Evolutionary conservation across 1,140 invertebrate species (phyloP).

Genomic region (Nasonia longicornis): DNA sequence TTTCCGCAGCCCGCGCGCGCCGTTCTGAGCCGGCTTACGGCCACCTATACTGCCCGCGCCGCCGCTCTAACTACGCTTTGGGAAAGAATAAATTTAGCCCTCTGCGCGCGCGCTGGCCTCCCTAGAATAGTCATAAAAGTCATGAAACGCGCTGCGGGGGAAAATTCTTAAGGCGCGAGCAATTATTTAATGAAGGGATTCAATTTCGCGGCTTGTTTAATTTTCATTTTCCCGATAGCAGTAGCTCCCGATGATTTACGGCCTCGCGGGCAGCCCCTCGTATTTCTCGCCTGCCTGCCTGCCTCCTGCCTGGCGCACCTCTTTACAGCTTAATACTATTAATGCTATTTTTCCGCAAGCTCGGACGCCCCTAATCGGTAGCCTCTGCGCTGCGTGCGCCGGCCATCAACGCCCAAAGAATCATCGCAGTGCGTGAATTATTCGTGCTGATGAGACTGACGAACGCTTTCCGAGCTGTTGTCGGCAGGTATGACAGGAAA

Average conservation of each 20-base stretch:
- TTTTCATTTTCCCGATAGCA: background rate
- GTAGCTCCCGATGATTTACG: background rate
- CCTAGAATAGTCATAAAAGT: constrained; percentile 3
- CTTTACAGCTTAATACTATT: too few species aligned
- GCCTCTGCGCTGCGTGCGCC: too few species aligned
- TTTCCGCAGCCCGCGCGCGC: constrained; percentile 13
- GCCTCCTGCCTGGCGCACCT: background rate
- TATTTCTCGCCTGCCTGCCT: background rate
- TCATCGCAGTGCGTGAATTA: background rate
- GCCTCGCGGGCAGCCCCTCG: background rate
- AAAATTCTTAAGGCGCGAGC: background rate
- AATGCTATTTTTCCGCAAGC: too few species aligned
- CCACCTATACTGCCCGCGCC: background rate
- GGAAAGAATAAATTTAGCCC: constrained; percentile 29
- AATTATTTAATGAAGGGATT: background rate
- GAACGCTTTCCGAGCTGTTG: background rate
- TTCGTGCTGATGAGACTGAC: too few species aligned
- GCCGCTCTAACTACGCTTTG: constrained; percentile 9
- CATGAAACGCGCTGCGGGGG: background rate
- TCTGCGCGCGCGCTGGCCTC: background rate
- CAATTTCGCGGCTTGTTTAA: background rate
- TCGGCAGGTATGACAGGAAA: background rate
- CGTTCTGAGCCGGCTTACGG: constrained; percentile 1
- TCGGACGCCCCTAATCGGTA: background rate
- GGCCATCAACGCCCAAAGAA: background rate